phyloP scores from a whole-genome alignment of 2,113 vertebrate species.

The Galeopterus variegatus region DNA sequence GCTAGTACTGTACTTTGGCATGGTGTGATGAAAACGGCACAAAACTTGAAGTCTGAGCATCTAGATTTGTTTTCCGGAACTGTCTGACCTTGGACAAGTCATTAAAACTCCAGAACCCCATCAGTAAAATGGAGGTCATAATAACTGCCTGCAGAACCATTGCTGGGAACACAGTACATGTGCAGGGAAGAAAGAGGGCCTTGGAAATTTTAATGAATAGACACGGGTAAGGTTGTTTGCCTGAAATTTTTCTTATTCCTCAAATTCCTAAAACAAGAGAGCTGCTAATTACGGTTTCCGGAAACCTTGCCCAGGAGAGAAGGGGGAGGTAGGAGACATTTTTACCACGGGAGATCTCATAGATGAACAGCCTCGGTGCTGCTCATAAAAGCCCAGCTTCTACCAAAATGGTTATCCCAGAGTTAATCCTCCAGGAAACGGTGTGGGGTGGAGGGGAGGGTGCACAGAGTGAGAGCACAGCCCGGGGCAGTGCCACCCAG shows the following conservation, averaged over 20 bases:
- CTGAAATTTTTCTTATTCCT: background rate
- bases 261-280: background rate
- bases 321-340: too few species aligned
- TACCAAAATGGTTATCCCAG: background rate
- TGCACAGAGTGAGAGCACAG: background rate
- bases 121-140: background rate
- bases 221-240: rapidly evolving
- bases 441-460: too few species aligned
- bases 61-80: too few species aligned
- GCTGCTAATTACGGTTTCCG: background rate
- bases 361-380: background rate
- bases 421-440: slow-evolving; percentile 3
- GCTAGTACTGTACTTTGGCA: too few species aligned
- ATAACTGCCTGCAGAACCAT: background rate
- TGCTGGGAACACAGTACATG: background rate
- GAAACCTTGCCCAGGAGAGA: background rate
- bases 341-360: background rate
- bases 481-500: background rate
- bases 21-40: too few species aligned
- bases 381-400: background rate
- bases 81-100: too few species aligned
- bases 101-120: background rate
- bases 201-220: background rate
- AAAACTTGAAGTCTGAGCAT: too few species aligned
- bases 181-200: rapidly evolving